A percentile compares a stretch with the other conserved stretches of the same genome.
Conservation (phyloP, 2,797 vertebrate genomes). For the Molothrus aeneus region DNA sequence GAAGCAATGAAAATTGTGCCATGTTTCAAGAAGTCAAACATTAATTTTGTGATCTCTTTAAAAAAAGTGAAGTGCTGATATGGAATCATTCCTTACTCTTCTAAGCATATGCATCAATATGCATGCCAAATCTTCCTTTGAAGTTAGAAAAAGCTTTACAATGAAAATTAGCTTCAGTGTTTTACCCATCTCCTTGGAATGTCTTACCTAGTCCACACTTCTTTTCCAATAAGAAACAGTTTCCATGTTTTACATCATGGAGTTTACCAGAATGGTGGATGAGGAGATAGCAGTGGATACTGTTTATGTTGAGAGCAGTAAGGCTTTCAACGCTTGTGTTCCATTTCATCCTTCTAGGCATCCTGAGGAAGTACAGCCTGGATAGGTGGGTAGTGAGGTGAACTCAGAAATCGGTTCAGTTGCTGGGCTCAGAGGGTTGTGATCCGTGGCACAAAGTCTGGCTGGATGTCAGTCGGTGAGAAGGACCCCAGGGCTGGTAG, state of each 20-base stretch:
- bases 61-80: not conserved
- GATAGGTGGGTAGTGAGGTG: not conserved
- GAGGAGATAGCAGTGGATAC: not conserved
- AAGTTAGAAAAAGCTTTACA: not conserved
- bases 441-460: not conserved
- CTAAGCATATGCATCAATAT: not conserved
- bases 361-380: not conserved
- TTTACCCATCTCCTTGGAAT: not conserved
- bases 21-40: not conserved
- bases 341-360: not conserved
- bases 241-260: not conserved
- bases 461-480: not conserved
- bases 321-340: not conserved
- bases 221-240: not conserved
- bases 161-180: not conserved
- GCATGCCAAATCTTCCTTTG: not conserved
- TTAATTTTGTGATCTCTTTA: not conserved
- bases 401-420: accelerated
- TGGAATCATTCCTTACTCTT: not conserved
- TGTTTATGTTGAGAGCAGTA: not conserved
- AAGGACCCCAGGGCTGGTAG: not conserved
- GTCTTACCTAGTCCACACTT: not conserved
- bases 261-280: not conserved
- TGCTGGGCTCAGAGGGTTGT: not conserved
- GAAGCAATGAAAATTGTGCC: not conserved